Percentiles rank a stretch among this genome's conserved stretches.
Evolutionary conservation across 2,113 vertebrate species (phyloP).

Genomic region (Pampusana beccarii): DNA sequence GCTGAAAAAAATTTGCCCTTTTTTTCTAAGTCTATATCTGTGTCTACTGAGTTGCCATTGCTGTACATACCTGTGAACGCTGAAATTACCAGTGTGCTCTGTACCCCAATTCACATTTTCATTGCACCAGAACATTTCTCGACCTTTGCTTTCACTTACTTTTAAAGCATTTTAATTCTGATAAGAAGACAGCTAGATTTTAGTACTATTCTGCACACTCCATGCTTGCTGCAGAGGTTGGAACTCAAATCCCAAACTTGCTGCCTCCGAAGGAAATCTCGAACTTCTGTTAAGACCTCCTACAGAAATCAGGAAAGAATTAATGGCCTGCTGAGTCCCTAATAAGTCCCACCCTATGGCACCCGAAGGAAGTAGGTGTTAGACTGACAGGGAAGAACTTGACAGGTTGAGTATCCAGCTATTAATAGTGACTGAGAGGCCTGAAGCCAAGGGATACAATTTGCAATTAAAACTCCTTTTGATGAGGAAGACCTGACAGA

Average conservation of each 20-base stretch:
- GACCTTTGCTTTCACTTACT: neutral
- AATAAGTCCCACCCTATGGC: conserved; percentile 29
- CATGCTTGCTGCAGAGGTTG: neutral
- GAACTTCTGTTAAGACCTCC: conserved; percentile 36
- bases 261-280: conserved; percentile 3
- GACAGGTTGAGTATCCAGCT: conserved; percentile 49
- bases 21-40: neutral
- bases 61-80: neutral
- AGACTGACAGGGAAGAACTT: conserved; percentile 37
- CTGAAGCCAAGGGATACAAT: neutral
- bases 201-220: neutral
- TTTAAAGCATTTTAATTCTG: neutral
- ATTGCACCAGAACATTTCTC: neutral
- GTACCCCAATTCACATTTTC: neutral
- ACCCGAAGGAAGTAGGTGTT: conserved; percentile 53
- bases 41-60: neutral
- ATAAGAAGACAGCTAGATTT: neutral
- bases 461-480: neutral
- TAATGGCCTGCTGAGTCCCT: conserved; percentile 61
- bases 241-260: neutral
- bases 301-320: conserved; percentile 57
- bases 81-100: neutral
- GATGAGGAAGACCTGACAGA: neutral
- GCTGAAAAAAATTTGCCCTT: neutral
- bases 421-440: conserved; percentile 4